Percentiles rank a stretch among this genome's conserved stretches.
Conservation (phyloP, 1,140 invertebrate genomes). For the Drosophila auraria region DNA sequence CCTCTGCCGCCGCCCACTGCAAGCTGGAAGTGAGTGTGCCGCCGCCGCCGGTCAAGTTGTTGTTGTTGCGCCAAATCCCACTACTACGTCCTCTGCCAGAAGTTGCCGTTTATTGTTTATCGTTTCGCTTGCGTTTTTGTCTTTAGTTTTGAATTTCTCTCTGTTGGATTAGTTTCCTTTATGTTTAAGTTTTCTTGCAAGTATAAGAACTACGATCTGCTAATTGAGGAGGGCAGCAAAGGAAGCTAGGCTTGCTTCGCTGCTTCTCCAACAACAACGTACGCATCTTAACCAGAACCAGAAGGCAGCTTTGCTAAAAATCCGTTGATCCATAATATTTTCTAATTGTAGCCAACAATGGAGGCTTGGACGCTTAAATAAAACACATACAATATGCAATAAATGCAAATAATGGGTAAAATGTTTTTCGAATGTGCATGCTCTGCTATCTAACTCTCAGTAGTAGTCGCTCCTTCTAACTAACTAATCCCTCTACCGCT, state of each 20-base stretch:
- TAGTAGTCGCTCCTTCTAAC: constrained; percentile 18
- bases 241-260: constrained; percentile 27
- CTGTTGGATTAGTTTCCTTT: constrained; percentile 20
- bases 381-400: constrained; percentile 79
- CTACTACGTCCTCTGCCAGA: constrained; percentile 21
- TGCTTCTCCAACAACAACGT: neutral
- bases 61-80: constrained; percentile 6
- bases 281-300: constrained; percentile 33
- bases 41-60: constrained; percentile 1
- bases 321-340: constrained; percentile 76
- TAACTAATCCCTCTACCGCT: constrained; percentile 8
- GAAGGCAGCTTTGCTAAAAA: constrained; percentile 28
- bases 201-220: constrained; percentile 30
- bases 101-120: constrained; percentile 6
- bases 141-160: constrained; percentile 5
- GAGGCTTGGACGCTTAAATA: constrained; percentile 86
- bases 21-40: constrained; percentile 80
- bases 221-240: neutral
- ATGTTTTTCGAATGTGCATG: constrained; percentile 81
- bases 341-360: constrained; percentile 85
- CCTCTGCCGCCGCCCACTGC: constrained; percentile 47
- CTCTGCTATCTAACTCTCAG: constrained; percentile 39
- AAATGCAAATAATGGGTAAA: constrained; percentile 84
- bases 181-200: constrained; percentile 25
- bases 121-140: constrained; percentile 32